A percentile compares a stretch with the other conserved stretches of the same genome.
phyloP scores from a whole-genome alignment of 2,797 vertebrate genomes.

The Gadopsis marmoratus region DNA sequence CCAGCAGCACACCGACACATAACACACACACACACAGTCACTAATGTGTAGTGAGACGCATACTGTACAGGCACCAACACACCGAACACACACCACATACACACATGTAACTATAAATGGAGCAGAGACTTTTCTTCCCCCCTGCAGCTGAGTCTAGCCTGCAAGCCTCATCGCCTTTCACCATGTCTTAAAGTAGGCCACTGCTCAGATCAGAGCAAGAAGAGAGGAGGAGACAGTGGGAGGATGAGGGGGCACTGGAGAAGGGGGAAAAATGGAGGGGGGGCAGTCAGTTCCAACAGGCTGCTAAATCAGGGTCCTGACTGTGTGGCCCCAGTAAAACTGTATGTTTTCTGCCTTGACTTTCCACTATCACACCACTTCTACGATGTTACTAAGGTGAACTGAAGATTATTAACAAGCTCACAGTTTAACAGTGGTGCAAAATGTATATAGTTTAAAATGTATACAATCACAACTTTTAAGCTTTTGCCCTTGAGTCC shows the following conservation, averaged over 20 bases:
- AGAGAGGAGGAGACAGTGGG: slow-evolving; percentile 43
- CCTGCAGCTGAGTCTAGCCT: slow-evolving; percentile 83
- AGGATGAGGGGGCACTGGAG: slow-evolving; percentile 32
- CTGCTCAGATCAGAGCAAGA: slow-evolving; percentile 62
- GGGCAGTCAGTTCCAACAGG: slow-evolving; percentile 2
- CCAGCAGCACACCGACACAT: slow-evolving; percentile 26
- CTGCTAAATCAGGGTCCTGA: slow-evolving; percentile 6
- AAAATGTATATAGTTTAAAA: neutral
- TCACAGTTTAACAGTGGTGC: neutral
- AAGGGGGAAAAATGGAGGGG: slow-evolving; percentile 17
- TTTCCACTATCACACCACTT: neutral
- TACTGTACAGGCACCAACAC: slow-evolving; percentile 30
- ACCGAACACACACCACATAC: slow-evolving; percentile 39
- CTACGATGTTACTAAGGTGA: neutral
- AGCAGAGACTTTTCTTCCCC: slow-evolving; percentile 68
- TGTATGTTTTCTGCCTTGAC: neutral
- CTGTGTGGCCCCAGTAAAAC: neutral
- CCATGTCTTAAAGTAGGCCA: slow-evolving; percentile 85
- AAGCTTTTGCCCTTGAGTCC: slow-evolving; percentile 27
- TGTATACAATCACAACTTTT: slow-evolving; percentile 15
- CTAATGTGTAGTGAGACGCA: slow-evolving; percentile 37
- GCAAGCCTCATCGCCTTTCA: slow-evolving; percentile 76
- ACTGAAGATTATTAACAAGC: neutral
- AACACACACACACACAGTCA: slow-evolving; percentile 24
- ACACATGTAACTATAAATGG: slow-evolving; percentile 80